Evolutionary conservation across 1,140 invertebrate species (phyloP).

Genomic region (Neodiprion virginianus): DNA sequence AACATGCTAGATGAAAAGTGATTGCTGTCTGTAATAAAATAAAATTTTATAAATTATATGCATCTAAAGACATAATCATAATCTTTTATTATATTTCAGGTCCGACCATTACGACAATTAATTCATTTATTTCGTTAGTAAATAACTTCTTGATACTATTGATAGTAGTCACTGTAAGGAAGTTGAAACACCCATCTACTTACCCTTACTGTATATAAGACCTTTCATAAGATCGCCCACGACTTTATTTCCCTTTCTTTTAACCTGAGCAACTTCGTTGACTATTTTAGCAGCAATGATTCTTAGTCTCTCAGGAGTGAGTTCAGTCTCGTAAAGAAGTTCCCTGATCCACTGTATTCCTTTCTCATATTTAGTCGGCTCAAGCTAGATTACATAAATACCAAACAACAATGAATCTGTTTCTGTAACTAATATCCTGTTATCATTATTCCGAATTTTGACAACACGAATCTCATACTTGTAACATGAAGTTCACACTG

Average conservation of each 20-base stretch:
- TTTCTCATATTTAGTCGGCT: slow-evolving; percentile 76
- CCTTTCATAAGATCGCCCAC: slow-evolving; percentile 69
- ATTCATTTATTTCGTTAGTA: too few relatives aligned
- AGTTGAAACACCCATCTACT: slow-evolving; percentile 11
- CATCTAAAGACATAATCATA: slow-evolving; percentile 13
- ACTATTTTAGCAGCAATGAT: slow-evolving; percentile 78
- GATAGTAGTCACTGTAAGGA: too few relatives aligned
- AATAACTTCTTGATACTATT: too few relatives aligned
- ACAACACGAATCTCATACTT: slow-evolving; percentile 50
- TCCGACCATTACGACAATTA: neutral
- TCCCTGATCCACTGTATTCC: slow-evolving; percentile 81
- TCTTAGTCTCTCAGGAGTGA: slow-evolving; percentile 76
- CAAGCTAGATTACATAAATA: slow-evolving; percentile 65
- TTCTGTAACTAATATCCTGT: neutral
- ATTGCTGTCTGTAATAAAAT: slow-evolving; percentile 73
- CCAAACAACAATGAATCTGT: neutral
- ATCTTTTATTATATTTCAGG: neutral
- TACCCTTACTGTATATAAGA: slow-evolving; percentile 69
- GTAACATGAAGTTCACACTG: slow-evolving; percentile 64
- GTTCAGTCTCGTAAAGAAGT: slow-evolving; percentile 73
- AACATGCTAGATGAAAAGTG: slow-evolving; percentile 72
- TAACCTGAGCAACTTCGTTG: slow-evolving; percentile 77
- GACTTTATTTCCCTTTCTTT: slow-evolving; percentile 70
- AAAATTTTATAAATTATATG: slow-evolving; percentile 13
- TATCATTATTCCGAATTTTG: neutral